These are phyloP conservation scores for Sarcophaga carnaria DNA, from an alignment of 2,888 invertebrate genomes.

Conservation along the genomic window DNA sequence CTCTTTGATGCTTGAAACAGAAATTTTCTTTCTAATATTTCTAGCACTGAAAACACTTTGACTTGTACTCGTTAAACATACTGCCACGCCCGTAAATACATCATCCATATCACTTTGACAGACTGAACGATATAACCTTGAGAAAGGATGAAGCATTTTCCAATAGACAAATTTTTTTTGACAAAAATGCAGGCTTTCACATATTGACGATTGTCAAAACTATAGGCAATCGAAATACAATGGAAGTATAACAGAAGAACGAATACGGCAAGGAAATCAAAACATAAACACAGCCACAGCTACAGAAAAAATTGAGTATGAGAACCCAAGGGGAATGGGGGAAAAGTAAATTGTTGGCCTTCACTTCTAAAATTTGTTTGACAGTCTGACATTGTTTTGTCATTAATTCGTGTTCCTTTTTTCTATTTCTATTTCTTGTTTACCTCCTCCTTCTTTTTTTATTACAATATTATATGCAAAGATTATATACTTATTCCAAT, in stretches of 20 bases:
- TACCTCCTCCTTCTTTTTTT: too few species aligned
- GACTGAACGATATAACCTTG: conserved; percentile 70
- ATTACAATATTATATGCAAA: too few species aligned
- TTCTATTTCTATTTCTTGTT: too few species aligned
- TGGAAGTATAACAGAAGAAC: not conserved
- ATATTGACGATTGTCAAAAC: not conserved
- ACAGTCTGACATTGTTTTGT: conserved; percentile 80
- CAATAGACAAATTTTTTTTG: conserved; percentile 64
- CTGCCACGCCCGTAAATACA: not conserved
- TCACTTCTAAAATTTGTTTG: conserved; percentile 59
- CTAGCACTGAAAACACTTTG: conserved; percentile 23
- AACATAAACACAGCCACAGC: not conserved
- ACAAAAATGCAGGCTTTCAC: too few species aligned
- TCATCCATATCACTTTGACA: conserved; percentile 50
- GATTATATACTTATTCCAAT: too few species aligned
- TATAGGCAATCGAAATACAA: not conserved
- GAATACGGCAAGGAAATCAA: not conserved
- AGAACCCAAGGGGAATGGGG: not conserved
- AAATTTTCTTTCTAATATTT: not conserved
- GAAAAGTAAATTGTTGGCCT: conserved; percentile 19
- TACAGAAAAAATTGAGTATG: not conserved
- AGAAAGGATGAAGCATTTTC: conserved; percentile 37
- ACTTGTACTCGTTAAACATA: not conserved
- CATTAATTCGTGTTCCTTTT: conserved; percentile 75
- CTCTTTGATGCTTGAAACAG: not conserved